These are phyloP conservation scores for Acomys russatus DNA, from an alignment of 2,797 vertebrate genomes.

Conservation along the genomic window DNA sequence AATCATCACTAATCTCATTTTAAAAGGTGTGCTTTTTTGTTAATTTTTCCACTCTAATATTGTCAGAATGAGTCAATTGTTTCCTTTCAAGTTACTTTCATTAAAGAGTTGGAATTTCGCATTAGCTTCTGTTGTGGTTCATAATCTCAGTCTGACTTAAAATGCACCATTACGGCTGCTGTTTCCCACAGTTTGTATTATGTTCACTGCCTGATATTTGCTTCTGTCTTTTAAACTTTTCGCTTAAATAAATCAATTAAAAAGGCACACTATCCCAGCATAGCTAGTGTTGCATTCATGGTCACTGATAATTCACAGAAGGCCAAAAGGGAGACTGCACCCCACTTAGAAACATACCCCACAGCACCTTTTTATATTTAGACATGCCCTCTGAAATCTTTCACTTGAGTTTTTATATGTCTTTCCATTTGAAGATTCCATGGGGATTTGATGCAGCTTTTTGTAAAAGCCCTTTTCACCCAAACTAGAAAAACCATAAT, in stretches of 20 bases:
- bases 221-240: conserved; percentile 42
- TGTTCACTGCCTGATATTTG: conserved; percentile 60
- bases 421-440: conserved; percentile 48
- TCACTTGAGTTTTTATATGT: conserved; percentile 35
- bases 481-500: conserved; percentile 25
- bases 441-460: conserved; percentile 34
- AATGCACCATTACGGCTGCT: conserved; percentile 49
- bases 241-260: conserved; percentile 33
- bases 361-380: background rate
- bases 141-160: conserved; percentile 66
- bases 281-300: conserved; percentile 57
- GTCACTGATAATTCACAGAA: conserved; percentile 46
- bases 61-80: conserved; percentile 50
- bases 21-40: conserved; percentile 46
- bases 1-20: background rate
- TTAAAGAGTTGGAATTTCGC: conserved; percentile 66
- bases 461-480: conserved; percentile 34
- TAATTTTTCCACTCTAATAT: conserved; percentile 57
- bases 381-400: conserved; percentile 43
- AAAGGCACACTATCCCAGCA: conserved; percentile 52
- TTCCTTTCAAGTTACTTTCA: conserved; percentile 68
- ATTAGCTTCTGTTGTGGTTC: conserved; percentile 65
- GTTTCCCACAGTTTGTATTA: conserved; percentile 53
- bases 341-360: conserved; percentile 7
- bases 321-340: background rate